Percentiles rank a stretch among this genome's conserved stretches.
phyloP scores from a whole-genome alignment of 2,113 vertebrate species.

The Microcebus lehilahytsara region DNA sequence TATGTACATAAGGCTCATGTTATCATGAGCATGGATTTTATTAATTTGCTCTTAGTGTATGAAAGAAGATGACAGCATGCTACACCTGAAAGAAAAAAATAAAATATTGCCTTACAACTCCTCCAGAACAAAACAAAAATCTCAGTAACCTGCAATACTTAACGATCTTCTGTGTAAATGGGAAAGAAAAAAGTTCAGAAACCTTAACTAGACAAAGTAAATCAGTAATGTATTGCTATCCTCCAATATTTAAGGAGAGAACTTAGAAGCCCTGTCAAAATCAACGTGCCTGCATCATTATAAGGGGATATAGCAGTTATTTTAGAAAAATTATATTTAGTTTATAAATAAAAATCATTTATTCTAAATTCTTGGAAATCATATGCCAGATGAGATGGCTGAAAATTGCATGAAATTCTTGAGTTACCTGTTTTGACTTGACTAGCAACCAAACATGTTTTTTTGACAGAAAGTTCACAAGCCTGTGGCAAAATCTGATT shows the following conservation, averaged over 20 bases:
- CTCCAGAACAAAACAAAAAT: neutral
- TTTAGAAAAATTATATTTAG: neutral
- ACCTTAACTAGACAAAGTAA: neutral
- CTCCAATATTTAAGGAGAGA: neutral
- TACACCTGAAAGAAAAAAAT: neutral
- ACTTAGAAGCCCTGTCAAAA: neutral
- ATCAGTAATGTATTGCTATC: neutral
- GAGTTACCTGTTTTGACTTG: neutral
- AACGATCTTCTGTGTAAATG: neutral
- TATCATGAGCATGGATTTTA: conserved; percentile 31
- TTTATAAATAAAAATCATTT: conserved; percentile 25
- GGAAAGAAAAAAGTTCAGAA: neutral
- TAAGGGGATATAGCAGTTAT: neutral
- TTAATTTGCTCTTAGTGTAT: conserved; percentile 12
- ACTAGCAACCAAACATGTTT: neutral
- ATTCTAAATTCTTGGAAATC: neutral
- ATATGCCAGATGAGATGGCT: neutral
- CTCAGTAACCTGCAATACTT: neutral
- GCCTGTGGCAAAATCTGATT: neutral
- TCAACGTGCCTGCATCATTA: neutral
- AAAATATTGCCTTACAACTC: neutral
- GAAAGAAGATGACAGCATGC: neutral
- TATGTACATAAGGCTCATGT: conserved; percentile 17
- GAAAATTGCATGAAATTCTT: neutral
- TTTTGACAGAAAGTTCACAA: neutral